A percentile compares a stretch with the other conserved stretches of the same genome.
Evolutionary conservation across 2,113 vertebrate genomes (phyloP).

Genomic region (Clarias macrocephalus): DNA sequence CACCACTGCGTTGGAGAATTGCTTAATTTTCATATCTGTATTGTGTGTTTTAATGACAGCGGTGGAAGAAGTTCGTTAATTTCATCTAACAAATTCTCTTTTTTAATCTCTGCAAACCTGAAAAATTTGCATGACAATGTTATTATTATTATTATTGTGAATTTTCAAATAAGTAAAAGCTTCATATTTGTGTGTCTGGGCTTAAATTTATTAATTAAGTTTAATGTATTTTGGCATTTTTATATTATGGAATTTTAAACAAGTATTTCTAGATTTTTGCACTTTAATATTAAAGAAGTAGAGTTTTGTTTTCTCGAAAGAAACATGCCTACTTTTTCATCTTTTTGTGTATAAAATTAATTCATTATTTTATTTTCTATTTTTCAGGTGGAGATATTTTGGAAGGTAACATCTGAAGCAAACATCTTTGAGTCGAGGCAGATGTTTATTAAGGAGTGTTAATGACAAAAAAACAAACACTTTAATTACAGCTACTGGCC

Average conservation of each 20-base stretch:
- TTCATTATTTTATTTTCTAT: slow-evolving; percentile 75
- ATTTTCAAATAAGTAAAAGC: slow-evolving; percentile 65
- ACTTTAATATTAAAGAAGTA: slow-evolving; percentile 50
- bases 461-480: slow-evolving; percentile 49
- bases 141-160: slow-evolving; percentile 65
- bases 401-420: slow-evolving; percentile 56
- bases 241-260: slow-evolving; percentile 27
- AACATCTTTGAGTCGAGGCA: slow-evolving; percentile 57
- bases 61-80: slow-evolving; percentile 71
- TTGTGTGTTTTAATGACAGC: slow-evolving; percentile 74
- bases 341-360: slow-evolving; percentile 46
- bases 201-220: slow-evolving; percentile 55
- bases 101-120: slow-evolving; percentile 68
- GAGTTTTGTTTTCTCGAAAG: slow-evolving; percentile 26
- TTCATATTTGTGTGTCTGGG: slow-evolving; percentile 72
- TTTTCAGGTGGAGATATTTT: slow-evolving; percentile 82
- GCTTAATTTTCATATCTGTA: slow-evolving; percentile 73
- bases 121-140: slow-evolving; percentile 74
- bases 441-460: slow-evolving; percentile 56
- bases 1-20: slow-evolving; percentile 72
- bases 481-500: slow-evolving; percentile 50
- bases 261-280: slow-evolving; percentile 64
- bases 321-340: neutral
- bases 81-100: slow-evolving; percentile 74
- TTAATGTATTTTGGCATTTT: neutral